phyloP scores from a whole-genome alignment of 1,140 invertebrate species.

The Linepithema humile region DNA sequence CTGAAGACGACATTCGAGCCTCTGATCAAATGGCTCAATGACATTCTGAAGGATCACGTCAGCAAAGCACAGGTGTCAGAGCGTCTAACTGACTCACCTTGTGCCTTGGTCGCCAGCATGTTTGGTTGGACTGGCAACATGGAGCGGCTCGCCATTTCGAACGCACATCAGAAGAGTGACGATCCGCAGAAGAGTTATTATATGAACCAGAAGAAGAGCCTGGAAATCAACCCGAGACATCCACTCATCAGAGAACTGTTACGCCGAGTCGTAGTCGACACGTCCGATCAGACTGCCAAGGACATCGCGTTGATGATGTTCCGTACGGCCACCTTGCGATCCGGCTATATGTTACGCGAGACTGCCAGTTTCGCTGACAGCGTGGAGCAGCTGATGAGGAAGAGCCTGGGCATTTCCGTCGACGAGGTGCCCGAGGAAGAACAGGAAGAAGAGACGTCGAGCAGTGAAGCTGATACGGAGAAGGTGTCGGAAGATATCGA shows the following conservation, averaged over 20 bases:
- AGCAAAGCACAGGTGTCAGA: conserved; percentile 95
- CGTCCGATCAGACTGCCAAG: conserved; percentile 92
- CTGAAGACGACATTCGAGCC: conserved; percentile 95
- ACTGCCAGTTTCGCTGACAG: conserved; percentile 94
- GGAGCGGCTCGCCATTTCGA: conserved; percentile 97
- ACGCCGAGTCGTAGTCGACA: conserved; percentile 91
- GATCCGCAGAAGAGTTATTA: conserved; percentile 97
- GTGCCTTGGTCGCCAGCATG: conserved; percentile 97
- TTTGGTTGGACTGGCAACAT: conserved; percentile 99
- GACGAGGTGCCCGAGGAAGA: conserved; percentile 89
- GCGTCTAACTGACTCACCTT: conserved; percentile 96
- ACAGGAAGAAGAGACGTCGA: conserved; percentile 80
- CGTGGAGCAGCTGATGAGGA: conserved; percentile 94
- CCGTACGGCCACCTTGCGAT: conserved; percentile 96
- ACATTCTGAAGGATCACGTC: conserved; percentile 94
- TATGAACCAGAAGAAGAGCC: conserved; percentile 97
- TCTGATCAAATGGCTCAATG: conserved; percentile 95
- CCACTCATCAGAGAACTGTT: conserved; percentile 97
- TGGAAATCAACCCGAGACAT: conserved; percentile 99
- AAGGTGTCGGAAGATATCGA: conserved; percentile 85
- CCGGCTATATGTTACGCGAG: conserved; percentile 95
- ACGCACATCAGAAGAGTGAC: conserved; percentile 98
- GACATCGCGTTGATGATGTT: conserved; percentile 97
- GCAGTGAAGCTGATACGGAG: conserved; percentile 81
- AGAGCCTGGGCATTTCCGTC: conserved; percentile 91